phyloP scores from a whole-genome alignment of 2,888 invertebrate genomes.

The Thera britannica region DNA sequence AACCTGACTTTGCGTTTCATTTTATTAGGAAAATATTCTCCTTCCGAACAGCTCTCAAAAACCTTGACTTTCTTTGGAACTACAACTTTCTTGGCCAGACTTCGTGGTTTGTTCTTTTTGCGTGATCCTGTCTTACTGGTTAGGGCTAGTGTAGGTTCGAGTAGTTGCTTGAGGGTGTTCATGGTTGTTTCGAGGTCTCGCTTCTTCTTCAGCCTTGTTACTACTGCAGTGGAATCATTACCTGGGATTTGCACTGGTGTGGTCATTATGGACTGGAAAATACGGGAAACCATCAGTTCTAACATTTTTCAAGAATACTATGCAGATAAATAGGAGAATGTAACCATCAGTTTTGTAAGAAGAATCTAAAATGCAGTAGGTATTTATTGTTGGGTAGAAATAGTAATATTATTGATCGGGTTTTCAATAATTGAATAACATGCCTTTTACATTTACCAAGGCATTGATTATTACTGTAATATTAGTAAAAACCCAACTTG shows the following conservation, averaged over 20 bases:
- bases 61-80: slow-evolving; percentile 24
- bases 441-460: too few species aligned
- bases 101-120: slow-evolving; percentile 29
- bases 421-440: too few species aligned
- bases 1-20: slow-evolving; percentile 49
- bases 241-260: background rate
- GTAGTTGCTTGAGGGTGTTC: slow-evolving; percentile 34
- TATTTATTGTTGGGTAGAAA: too few species aligned
- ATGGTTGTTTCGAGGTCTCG: slow-evolving; percentile 26
- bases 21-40: slow-evolving; percentile 63
- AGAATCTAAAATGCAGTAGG: too few species aligned
- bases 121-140: slow-evolving; percentile 14
- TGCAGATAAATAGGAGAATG: too few species aligned
- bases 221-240: background rate
- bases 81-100: slow-evolving; percentile 11
- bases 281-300: too few species aligned
- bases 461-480: too few species aligned
- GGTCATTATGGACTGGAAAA: slow-evolving; percentile 27
- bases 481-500: too few species aligned
- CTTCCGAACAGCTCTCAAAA: slow-evolving; percentile 30
- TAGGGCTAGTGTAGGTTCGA: slow-evolving; percentile 4
- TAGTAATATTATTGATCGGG: too few species aligned
- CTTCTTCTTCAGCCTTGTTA: slow-evolving; percentile 14
- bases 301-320: too few species aligned
- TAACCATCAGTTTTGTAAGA: too few species aligned